These are phyloP conservation scores for Synergus japonicus DNA, from an alignment of 2,888 invertebrate species.

Conservation along the genomic window DNA sequence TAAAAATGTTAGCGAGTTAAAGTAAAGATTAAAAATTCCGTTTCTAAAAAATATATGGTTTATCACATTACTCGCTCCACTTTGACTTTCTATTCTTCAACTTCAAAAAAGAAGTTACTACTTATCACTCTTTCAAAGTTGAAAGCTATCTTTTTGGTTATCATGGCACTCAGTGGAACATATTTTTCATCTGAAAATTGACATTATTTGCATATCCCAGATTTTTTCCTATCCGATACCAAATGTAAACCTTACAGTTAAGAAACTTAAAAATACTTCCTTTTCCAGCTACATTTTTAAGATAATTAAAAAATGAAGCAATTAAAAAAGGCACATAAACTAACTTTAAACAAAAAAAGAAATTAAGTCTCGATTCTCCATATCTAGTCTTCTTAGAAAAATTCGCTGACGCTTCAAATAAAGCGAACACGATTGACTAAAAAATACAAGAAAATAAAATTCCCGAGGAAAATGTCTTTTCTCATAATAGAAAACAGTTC, in stretches of 20 bases:
- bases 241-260: not conserved
- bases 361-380: not conserved
- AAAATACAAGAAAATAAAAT: no score
- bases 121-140: not conserved
- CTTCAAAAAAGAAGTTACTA: not conserved
- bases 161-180: not conserved
- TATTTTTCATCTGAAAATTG: not conserved
- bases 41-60: not conserved
- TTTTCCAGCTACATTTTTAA: not conserved
- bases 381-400: no score
- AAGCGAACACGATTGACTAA: no score
- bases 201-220: not conserved
- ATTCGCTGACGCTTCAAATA: no score
- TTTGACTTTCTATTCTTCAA: not conserved
- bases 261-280: not conserved
- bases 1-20: not conserved
- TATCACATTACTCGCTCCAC: not conserved
- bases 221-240: not conserved
- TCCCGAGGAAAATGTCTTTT: no score
- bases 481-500: no score
- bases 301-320: not conserved
- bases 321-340: not conserved
- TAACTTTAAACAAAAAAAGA: not conserved
- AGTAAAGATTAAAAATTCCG: not conserved
- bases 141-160: not conserved